Percentiles rank a stretch among this genome's conserved stretches.
phyloP scores from a whole-genome alignment of 2,888 invertebrate genomes.

The Eurytoma adleriae region DNA sequence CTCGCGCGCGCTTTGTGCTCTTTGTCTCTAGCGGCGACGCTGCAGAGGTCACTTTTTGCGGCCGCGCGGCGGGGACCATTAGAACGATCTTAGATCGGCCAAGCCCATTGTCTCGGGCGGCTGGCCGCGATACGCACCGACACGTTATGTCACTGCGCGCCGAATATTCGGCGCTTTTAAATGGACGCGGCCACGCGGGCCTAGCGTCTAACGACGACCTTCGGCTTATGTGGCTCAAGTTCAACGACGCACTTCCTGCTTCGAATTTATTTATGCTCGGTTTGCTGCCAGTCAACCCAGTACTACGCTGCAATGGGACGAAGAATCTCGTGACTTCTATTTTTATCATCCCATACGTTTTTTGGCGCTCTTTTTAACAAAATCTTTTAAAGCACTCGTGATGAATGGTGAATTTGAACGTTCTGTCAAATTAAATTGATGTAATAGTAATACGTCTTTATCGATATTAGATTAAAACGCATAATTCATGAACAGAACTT shows the following conservation, averaged over 20 bases:
- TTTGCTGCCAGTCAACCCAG: neutral
- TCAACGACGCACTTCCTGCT: constrained; percentile 36
- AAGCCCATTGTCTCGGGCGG: neutral
- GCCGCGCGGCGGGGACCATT: constrained; percentile 9
- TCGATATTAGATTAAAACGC: constrained; percentile 14
- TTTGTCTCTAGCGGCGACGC: constrained; percentile 2
- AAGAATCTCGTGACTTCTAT: no score
- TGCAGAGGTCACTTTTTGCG: constrained; percentile 37
- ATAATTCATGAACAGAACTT: constrained; percentile 18
- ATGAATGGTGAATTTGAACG: neutral
- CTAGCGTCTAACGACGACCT: no score
- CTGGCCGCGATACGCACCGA: neutral
- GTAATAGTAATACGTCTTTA: neutral
- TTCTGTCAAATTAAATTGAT: no score
- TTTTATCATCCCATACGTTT: no score
- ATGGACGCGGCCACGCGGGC: neutral
- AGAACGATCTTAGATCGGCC: constrained; percentile 38
- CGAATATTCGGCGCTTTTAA: constrained; percentile 13
- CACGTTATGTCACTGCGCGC: constrained; percentile 1
- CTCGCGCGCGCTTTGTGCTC: constrained; percentile 16
- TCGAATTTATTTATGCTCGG: neutral
- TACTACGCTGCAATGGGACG: neutral
- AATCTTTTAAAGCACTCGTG: neutral
- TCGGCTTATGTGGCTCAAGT: constrained; percentile 27
- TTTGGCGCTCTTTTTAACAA: neutral